Base-by-base conservation (phyloP, 1,140 invertebrate species). In the Antheraea mylitta region DNA sequence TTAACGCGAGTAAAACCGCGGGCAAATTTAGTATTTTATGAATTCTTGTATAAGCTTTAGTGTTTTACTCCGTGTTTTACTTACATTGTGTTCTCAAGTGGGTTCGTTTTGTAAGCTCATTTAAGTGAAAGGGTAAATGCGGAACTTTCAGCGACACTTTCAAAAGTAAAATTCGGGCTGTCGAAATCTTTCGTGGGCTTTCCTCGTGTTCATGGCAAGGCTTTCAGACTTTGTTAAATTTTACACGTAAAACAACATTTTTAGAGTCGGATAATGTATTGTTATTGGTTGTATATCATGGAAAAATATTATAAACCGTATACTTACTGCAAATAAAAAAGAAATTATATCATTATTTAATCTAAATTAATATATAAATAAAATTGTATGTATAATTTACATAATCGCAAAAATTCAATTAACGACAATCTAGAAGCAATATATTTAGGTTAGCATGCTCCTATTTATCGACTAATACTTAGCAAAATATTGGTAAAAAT, bases 171-270 rank as follows among this genome's bases (percentile, higher is more conserved):
- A 53, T 53, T 53, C 10, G 11, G 36, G 61, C 61, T 63, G 19
- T 63, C 13, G 36, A 63, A 63, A 63, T 63, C 61, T 63, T 63
- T 61, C 19, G 30, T 37, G 61, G 37, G 45, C 11, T 53, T 42
- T 53, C 0, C 11, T 53, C 16, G 16, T 53, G 45, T 53, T 7
- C 10, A 13, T 13, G 45, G 1, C 45, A 53, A 13, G 45, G 13
- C 45, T 16, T 16, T 53, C 45, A 53, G 16, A 1, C 45, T 16
- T 53, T 53, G 45, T 8, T 42, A 53, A 53, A 53, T 13, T 53
- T 53, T 53, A 53, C 16, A 53, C 45, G 45, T 53, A 6, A 16
- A 53, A 53, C 45, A n/a, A 53, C 5, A 10, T 53, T 53, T 53
- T 9, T 53, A 13, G 13, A 16, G 45, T 53, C 45, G 16, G 7